Conservation (phyloP, 1,140 invertebrate genomes). For the Radopholus similis region DNA sequence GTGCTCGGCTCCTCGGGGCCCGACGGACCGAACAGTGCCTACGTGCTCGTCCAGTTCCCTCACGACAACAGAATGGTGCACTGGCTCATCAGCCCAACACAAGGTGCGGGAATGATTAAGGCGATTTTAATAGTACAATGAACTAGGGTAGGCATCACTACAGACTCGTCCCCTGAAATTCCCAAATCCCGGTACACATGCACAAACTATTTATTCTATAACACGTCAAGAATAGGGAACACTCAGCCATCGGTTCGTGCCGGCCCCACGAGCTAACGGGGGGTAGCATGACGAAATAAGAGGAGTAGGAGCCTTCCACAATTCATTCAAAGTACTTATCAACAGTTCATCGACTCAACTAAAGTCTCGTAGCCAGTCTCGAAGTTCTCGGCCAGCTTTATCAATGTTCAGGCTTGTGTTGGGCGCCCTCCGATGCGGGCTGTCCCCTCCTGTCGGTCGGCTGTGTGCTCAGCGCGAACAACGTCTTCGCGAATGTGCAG, state of each 20-base stretch:
- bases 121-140: conserved; percentile 12
- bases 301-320: too few species aligned
- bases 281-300: too few species aligned
- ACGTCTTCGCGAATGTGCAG: conserved; percentile 41
- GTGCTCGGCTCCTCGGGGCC: conserved; percentile 38
- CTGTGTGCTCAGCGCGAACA: conserved; percentile 21
- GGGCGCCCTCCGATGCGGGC: conserved; percentile 11
- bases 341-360: too few species aligned
- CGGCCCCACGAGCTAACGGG: too few species aligned
- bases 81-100: conserved; percentile 35
- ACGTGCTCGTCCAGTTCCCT: conserved; percentile 37
- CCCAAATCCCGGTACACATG: too few species aligned
- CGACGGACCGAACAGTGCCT: conserved; percentile 42
- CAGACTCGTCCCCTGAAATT: conserved; percentile 4
- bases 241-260: too few species aligned
- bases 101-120: too few species aligned
- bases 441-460: conserved; percentile 32
- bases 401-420: conserved; percentile 19
- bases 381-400: background rate
- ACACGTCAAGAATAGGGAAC: too few species aligned
- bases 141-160: background rate
- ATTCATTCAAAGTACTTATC: background rate
- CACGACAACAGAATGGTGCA: background rate
- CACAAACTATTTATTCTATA: too few species aligned
- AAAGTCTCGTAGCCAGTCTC: too few species aligned